A percentile compares a stretch with the other conserved stretches of the same genome.
Conservation (phyloP, 2,888 invertebrate species). For the Melangyna quadrimaculata region DNA sequence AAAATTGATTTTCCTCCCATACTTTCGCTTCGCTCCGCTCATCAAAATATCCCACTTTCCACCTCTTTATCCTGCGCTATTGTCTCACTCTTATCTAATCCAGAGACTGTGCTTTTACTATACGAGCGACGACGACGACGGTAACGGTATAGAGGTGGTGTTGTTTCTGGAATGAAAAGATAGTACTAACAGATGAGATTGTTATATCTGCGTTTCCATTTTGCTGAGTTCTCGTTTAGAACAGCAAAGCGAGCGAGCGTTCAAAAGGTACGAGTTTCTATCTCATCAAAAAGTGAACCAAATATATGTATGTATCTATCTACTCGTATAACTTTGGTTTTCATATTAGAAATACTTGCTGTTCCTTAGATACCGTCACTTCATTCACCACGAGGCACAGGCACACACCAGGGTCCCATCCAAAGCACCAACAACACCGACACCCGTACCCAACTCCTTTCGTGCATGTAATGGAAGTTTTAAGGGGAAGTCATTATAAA, state of each 20-base stretch:
- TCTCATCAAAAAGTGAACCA: conserved; percentile 46
- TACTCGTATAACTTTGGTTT: not conserved
- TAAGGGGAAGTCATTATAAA: conserved; percentile 66
- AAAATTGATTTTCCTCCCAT: conserved; percentile 80
- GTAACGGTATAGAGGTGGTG: not conserved
- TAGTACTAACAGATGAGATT: conserved; percentile 60
- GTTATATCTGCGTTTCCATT: conserved; percentile 59
- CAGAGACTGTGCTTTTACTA: not conserved
- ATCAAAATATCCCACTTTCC: conserved; percentile 29
- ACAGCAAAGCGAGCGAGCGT: not conserved
- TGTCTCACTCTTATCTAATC: conserved; percentile 43
- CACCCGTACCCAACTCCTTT: conserved; percentile 10
- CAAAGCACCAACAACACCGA: not conserved
- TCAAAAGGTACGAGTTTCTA: conserved; percentile 18
- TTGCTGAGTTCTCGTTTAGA: conserved; percentile 11
- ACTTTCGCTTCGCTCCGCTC: not conserved
- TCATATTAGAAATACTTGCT: not conserved
- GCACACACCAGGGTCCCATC: not conserved
- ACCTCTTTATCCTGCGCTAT: conserved; percentile 16
- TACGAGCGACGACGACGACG: too few relatives aligned
- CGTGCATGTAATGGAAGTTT: conserved; percentile 61
- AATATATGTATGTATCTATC: too few relatives aligned
- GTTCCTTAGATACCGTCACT: not conserved
- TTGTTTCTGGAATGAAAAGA: conserved; percentile 23
- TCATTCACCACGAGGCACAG: not conserved